Percentiles rank a stretch among this genome's conserved stretches.
phyloP scores from a whole-genome alignment of 2,888 invertebrate genomes.

The Auanema sp. region DNA sequence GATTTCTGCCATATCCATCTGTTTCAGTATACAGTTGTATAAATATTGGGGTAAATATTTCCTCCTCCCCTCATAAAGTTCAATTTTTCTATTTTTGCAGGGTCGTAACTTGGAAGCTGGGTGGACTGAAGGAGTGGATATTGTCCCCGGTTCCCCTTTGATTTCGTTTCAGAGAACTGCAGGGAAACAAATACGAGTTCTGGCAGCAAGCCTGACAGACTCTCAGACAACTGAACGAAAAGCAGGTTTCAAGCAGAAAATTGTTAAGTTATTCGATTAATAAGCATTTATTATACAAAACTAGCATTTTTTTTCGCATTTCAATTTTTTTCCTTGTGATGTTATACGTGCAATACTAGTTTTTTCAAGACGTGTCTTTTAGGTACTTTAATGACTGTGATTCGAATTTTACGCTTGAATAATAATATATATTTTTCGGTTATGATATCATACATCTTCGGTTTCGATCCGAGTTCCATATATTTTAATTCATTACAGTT shows the following conservation, averaged over 20 bases:
- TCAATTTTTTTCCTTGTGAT: constrained; percentile 16
- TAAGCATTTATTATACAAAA: constrained; percentile 18
- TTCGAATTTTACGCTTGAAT: too few species aligned
- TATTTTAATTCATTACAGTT: too few species aligned
- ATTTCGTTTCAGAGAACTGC: constrained; percentile 55
- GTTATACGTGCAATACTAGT: too few species aligned
- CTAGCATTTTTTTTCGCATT: constrained; percentile 13
- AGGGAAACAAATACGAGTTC: constrained; percentile 61
- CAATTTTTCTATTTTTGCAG: constrained; percentile 9
- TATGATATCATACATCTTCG: too few species aligned
- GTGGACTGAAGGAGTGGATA: constrained; percentile 14
- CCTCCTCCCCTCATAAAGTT: constrained; percentile 8
- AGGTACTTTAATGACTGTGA: too few species aligned
- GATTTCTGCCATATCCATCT: constrained; percentile 59
- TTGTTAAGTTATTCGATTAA: constrained; percentile 43
- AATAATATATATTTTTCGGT: too few species aligned
- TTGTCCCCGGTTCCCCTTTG: constrained; percentile 44
- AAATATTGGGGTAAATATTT: constrained; percentile 14
- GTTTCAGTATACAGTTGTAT: constrained; percentile 53
- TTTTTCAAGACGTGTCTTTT: too few species aligned
- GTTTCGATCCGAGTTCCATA: too few species aligned
- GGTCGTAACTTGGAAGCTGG: constrained; percentile 9
- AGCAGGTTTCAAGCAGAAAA: constrained; percentile 39
- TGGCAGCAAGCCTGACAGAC: constrained; percentile 37
- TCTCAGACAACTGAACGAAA: constrained; percentile 7